A percentile compares a stretch with the other conserved stretches of the same genome.
phyloP scores from a whole-genome alignment of 2,113 vertebrate genomes.

The Chitala chitala region DNA sequence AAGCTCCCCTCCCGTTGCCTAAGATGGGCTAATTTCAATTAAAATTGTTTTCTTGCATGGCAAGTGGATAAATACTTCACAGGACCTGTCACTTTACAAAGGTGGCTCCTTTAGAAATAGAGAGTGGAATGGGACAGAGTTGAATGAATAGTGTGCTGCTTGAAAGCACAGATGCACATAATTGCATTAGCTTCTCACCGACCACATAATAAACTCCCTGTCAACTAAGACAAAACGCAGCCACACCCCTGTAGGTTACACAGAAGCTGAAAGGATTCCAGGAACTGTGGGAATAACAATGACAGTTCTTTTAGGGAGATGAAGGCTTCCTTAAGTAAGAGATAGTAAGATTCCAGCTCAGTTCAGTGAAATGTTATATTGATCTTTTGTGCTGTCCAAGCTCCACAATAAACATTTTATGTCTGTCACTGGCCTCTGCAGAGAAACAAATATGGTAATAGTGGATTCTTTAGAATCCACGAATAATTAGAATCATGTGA shows the following conservation, averaged over 20 bases:
- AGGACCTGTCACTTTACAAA: constrained; percentile 58
- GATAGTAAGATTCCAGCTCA: constrained; percentile 72
- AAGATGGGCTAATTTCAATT: constrained; percentile 57
- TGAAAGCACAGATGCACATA: constrained; percentile 52
- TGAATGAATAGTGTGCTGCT: constrained; percentile 35
- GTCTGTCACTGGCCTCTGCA: constrained; percentile 78
- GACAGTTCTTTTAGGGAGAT: constrained; percentile 49
- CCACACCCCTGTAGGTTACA: constrained; percentile 53
- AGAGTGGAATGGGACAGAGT: constrained; percentile 25
- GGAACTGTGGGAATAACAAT: constrained; percentile 60
- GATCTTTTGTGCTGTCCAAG: constrained; percentile 54
- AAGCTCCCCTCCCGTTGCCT: constrained; percentile 33
- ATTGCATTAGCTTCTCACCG: constrained; percentile 59
- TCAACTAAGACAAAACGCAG: constrained; percentile 53
- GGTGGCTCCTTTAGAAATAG: constrained; percentile 38
- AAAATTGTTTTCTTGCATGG: constrained; percentile 56
- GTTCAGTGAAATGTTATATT: constrained; percentile 81
- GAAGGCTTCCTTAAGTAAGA: constrained; percentile 66
- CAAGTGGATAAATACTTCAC: constrained; percentile 61
- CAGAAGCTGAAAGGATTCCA: constrained; percentile 54
- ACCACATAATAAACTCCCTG: constrained; percentile 60
- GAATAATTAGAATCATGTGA: too few species aligned
- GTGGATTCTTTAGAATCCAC: too few species aligned
- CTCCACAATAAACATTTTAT: constrained; percentile 84
- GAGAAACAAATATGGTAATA: constrained; percentile 82